Conservation (phyloP, 2,888 invertebrate species). For the Rambutsinella grinnellia region DNA sequence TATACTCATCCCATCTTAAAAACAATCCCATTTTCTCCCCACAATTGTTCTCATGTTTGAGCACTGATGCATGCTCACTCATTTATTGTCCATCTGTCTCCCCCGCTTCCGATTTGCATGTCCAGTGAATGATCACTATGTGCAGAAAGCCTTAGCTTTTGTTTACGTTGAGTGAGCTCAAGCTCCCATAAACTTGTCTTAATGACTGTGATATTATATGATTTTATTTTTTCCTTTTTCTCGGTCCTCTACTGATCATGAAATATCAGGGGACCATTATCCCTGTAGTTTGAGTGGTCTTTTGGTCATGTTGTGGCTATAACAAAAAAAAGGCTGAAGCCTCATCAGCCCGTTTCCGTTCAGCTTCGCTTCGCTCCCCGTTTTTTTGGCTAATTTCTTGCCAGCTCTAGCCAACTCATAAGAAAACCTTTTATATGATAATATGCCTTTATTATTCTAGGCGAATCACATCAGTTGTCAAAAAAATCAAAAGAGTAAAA, state of each 20-base stretch:
- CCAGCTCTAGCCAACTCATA: neutral
- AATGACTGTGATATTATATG: neutral
- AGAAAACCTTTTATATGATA: neutral
- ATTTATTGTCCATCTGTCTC: constrained; percentile 32
- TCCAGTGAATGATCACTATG: constrained; percentile 40
- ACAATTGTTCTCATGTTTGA: too few species aligned
- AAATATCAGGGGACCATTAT: neutral
- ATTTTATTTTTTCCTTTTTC: neutral
- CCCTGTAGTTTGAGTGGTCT: neutral
- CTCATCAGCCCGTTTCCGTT: constrained; percentile 57
- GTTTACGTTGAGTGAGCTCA: neutral
- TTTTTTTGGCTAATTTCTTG: neutral
- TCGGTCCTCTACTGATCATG: neutral
- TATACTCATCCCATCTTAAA: too few species aligned
- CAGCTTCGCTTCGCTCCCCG: constrained; percentile 35
- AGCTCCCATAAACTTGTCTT: neutral
- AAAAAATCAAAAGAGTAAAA: constrained; percentile 2
- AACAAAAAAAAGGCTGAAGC: constrained; percentile 28
- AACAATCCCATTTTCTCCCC: too few species aligned
- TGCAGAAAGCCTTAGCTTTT: constrained; percentile 20
- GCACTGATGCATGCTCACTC: constrained; percentile 35
- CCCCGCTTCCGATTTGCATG: constrained; percentile 55
- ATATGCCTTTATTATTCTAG: neutral
- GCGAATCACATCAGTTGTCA: neutral
- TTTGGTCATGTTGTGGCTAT: constrained; percentile 11